phyloP scores from a whole-genome alignment of 2,113 vertebrate species.

The Pseudopodoces humilis region DNA sequence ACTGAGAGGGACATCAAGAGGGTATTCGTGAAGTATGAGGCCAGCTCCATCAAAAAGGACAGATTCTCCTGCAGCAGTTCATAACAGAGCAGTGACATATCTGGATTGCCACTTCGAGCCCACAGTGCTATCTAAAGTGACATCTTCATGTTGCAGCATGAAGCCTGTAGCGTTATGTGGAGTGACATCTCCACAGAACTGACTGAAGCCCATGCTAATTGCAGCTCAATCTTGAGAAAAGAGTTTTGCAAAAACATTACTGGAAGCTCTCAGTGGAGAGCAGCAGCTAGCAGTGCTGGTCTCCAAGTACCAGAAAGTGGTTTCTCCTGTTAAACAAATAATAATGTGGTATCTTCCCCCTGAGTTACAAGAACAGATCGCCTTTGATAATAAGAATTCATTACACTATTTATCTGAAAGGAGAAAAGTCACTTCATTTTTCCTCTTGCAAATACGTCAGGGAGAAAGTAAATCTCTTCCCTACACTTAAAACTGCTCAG shows the following conservation, averaged over 20 bases:
- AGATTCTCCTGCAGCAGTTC: constrained; percentile 15
- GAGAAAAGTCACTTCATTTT: not conserved
- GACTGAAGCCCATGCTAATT: constrained; percentile 36
- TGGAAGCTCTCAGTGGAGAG: not conserved
- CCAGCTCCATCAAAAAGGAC: constrained; percentile 33
- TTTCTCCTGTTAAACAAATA: not conserved
- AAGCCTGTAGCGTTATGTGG: not conserved
- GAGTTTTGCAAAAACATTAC: not conserved
- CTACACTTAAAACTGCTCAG: not conserved
- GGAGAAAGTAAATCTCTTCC: not conserved
- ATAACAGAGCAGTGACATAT: constrained; percentile 33
- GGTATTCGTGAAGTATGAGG: not conserved
- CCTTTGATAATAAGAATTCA: not conserved
- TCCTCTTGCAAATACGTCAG: not conserved
- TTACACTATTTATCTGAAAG: not conserved
- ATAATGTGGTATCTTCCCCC: not conserved
- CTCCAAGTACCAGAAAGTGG: not conserved
- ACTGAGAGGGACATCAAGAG: constrained; percentile 17
- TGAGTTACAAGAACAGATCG: not conserved
- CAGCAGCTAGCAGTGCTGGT: not conserved
- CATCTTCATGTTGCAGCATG: constrained; percentile 19
- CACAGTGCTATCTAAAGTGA: constrained; percentile 33
- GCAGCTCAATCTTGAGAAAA: not conserved
- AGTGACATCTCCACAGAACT: constrained; percentile 36
- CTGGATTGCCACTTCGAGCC: constrained; percentile 14